phyloP scores from a whole-genome alignment of 2,888 invertebrate genomes.

The Lithophane semibrunnea region DNA sequence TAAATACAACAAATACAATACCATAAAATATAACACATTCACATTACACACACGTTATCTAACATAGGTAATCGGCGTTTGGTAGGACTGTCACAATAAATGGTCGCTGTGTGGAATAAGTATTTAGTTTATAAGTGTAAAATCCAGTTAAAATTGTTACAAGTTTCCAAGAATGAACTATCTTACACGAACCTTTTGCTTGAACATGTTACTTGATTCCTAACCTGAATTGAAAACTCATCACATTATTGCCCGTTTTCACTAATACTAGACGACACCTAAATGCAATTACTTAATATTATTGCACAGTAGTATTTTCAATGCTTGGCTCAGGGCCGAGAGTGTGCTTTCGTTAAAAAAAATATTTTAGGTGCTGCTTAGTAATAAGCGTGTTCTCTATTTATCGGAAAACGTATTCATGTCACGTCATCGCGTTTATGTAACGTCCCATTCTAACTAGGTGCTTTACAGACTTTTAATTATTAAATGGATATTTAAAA shows the following conservation, averaged over 20 bases:
- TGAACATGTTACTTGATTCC: slow-evolving; percentile 8
- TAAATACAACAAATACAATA: no score
- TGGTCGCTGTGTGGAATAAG: no score
- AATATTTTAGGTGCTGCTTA: neutral
- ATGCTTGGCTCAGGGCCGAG: neutral
- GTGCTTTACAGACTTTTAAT: slow-evolving; percentile 70
- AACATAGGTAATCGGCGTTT: no score
- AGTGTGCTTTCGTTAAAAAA: neutral
- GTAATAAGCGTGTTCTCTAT: slow-evolving; percentile 57
- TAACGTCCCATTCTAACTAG: slow-evolving; percentile 64
- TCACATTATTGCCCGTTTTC: slow-evolving; percentile 12
- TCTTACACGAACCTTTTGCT: slow-evolving; percentile 7
- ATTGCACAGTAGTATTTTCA: neutral
- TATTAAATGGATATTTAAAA: slow-evolving; percentile 68
- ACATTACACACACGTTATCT: no score
- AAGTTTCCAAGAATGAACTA: slow-evolving; percentile 5
- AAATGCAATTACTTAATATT: neutral
- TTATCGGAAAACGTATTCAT: slow-evolving; percentile 77
- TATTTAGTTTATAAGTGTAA: neutral
- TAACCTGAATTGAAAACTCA: slow-evolving; percentile 31
- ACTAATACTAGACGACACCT: neutral
- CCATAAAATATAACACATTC: no score
- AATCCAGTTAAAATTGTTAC: neutral
- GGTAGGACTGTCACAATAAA: no score
- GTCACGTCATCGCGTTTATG: slow-evolving; percentile 78